phyloP scores from a whole-genome alignment of 1,140 invertebrate genomes.

The Drosophila eugracilis region DNA sequence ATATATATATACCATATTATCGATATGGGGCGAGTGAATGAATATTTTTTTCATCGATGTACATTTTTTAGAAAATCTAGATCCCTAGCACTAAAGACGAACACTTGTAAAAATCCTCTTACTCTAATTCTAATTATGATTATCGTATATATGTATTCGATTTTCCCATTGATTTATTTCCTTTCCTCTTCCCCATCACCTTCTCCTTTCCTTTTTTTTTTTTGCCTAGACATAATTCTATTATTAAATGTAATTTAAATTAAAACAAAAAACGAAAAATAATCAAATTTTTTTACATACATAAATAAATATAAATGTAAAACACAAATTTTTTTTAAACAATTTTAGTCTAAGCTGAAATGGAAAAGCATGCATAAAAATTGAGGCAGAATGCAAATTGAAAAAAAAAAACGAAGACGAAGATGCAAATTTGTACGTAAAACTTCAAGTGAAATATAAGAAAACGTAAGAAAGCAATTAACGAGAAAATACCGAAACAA shows the following conservation, averaged over 20 bases:
- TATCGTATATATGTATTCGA: slow-evolving; percentile 19
- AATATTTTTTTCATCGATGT: slow-evolving; percentile 45
- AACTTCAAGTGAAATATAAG: slow-evolving; percentile 59
- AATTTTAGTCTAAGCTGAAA: slow-evolving; percentile 57
- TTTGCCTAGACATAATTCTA: slow-evolving; percentile 71
- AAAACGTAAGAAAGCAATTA: slow-evolving; percentile 53
- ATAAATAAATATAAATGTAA: slow-evolving; percentile 80
- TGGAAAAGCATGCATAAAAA: slow-evolving; percentile 35
- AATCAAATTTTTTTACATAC: slow-evolving; percentile 82
- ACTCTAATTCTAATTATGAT: slow-evolving; percentile 20
- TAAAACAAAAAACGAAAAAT: slow-evolving; percentile 54
- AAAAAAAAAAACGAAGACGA: slow-evolving; percentile 26
- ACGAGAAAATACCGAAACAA: slow-evolving; percentile 56
- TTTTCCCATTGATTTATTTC: slow-evolving; percentile 38
- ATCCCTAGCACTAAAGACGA: slow-evolving; percentile 44
- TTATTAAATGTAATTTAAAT: slow-evolving; percentile 75
- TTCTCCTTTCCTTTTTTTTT: slow-evolving; percentile 29
- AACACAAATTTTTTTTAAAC: slow-evolving; percentile 74
- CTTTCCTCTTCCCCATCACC: slow-evolving; percentile 7
- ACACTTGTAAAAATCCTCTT: slow-evolving; percentile 48
- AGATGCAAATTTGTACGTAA: slow-evolving; percentile 72
- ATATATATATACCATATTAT: no score
- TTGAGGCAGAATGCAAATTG: slow-evolving; percentile 12
- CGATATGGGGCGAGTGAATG: slow-evolving; percentile 29
- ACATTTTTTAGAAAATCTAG: slow-evolving; percentile 49